A percentile compares a stretch with the other conserved stretches of the same genome.
Conservation (phyloP, 2,888 invertebrate species). For the Protophormia terraenovae region DNA sequence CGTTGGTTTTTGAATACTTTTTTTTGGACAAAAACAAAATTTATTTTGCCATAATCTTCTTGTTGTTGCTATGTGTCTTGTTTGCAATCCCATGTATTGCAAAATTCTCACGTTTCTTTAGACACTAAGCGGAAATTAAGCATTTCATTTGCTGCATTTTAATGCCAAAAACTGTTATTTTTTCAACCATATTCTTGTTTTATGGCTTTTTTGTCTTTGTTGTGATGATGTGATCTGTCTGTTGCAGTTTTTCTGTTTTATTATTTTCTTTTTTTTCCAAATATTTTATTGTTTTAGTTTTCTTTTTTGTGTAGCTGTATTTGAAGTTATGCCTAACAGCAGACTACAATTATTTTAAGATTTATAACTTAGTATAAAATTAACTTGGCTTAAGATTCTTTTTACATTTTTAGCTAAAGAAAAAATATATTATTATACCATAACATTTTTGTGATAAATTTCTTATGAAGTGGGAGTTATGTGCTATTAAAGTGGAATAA, state of each 20-base stretch:
- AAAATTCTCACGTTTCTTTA: slow-evolving; percentile 48
- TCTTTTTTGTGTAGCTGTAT: background rate
- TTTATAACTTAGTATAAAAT: slow-evolving; percentile 2
- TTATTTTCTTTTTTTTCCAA: background rate
- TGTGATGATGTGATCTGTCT: background rate
- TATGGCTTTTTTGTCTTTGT: background rate
- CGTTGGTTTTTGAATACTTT: background rate
- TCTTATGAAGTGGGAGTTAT: background rate
- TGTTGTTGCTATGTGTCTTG: slow-evolving; percentile 12
- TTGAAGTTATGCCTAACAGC: background rate
- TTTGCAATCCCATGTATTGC: slow-evolving; percentile 14
- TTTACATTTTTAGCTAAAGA: background rate
- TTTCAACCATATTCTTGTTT: background rate
- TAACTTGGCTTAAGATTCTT: background rate
- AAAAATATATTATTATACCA: slow-evolving; percentile 25
- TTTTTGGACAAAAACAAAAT: background rate
- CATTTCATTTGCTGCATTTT: slow-evolving; percentile 44
- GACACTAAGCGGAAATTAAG: slow-evolving; percentile 60
- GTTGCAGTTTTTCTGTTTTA: background rate
- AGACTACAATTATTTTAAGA: slow-evolving; percentile 26
- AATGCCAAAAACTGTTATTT: slow-evolving; percentile 32
- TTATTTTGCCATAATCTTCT: slow-evolving; percentile 1
- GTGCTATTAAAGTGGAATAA: background rate
- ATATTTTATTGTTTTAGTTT: background rate
- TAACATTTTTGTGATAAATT: background rate